Percentiles rank a stretch among this genome's conserved stretches.
Conservation (phyloP, 2,113 vertebrate genomes). For the Chaenogobius annularis region DNA sequence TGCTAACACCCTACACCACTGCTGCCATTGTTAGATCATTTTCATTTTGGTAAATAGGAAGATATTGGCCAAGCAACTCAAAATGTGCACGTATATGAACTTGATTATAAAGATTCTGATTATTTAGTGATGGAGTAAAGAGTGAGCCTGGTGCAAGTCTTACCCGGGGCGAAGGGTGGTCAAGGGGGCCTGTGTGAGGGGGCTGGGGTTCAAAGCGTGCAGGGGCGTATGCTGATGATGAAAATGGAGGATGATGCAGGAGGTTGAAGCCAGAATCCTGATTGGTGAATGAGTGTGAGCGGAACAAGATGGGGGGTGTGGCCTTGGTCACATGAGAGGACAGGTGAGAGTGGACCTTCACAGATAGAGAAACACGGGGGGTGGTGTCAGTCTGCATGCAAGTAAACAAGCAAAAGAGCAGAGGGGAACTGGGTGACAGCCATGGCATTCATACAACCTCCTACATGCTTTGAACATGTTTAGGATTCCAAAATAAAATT, state of each 20-base stretch:
- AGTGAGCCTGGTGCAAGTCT: constrained; percentile 55
- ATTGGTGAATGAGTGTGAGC: constrained; percentile 92
- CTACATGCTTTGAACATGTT: neutral
- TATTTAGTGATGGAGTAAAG: neutral
- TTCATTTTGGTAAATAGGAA: neutral
- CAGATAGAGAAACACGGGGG: constrained; percentile 82
- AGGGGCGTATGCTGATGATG: constrained; percentile 68
- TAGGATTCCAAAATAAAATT: neutral
- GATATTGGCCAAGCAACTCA: neutral
- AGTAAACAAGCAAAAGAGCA: constrained; percentile 15
- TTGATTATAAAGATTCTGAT: no score
- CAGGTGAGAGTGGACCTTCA: constrained; percentile 94
- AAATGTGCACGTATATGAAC: neutral
- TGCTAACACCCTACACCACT: neutral
- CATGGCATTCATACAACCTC: neutral
- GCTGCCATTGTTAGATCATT: neutral
- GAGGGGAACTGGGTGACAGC: neutral
- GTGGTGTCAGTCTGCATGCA: constrained; percentile 65
- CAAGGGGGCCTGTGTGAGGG: constrained; percentile 85
- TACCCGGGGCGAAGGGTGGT: constrained; percentile 93
- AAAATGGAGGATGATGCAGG: constrained; percentile 66
- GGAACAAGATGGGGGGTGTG: constrained; percentile 80
- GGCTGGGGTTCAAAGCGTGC: constrained; percentile 89
- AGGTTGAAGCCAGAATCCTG: constrained; percentile 85
- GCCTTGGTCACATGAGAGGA: constrained; percentile 89